Conservation (phyloP, 2,113 vertebrate species). For the Halichoeres trimaculatus region DNA sequence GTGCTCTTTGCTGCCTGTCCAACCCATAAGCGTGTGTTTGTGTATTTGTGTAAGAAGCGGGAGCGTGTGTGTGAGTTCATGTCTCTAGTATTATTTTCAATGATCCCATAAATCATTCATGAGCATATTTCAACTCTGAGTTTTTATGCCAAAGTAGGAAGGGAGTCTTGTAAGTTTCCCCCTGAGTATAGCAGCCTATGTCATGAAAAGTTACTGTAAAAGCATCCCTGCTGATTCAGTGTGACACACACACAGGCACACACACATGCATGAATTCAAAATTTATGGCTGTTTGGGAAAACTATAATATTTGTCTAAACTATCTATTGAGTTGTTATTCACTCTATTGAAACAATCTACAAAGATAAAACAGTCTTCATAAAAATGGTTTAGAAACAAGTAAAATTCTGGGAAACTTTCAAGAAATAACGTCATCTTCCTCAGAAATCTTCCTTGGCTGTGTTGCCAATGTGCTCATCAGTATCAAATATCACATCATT, state of each 20-base stretch:
- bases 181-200: constrained; percentile 15
- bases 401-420: not conserved
- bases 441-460: too few relatives aligned
- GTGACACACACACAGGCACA: constrained; percentile 7
- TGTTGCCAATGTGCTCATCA: too few relatives aligned
- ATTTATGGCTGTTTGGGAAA: not conserved
- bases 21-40: not conserved
- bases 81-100: constrained; percentile 49
- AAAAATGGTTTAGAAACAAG: not conserved
- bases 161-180: constrained; percentile 22
- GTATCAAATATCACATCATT: too few relatives aligned
- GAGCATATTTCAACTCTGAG: constrained; percentile 45
- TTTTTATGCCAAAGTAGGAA: constrained; percentile 22
- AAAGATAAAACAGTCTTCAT: not conserved
- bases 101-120: constrained; percentile 60
- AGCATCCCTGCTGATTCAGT: constrained; percentile 23
- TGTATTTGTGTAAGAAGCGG: constrained; percentile 15
- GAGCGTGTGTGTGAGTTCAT: constrained; percentile 9
- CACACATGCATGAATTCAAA: not conserved
- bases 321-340: not conserved
- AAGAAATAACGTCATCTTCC: not conserved
- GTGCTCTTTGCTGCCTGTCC: constrained; percentile 25
- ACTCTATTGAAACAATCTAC: not conserved
- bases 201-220: constrained; percentile 27
- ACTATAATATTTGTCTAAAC: not conserved